Evolutionary conservation across 92 coral and sea anemone species (phyloP), one percentile per base, ranked within the genome.

Genomic region (Desmophyllum pertusum): DNA sequence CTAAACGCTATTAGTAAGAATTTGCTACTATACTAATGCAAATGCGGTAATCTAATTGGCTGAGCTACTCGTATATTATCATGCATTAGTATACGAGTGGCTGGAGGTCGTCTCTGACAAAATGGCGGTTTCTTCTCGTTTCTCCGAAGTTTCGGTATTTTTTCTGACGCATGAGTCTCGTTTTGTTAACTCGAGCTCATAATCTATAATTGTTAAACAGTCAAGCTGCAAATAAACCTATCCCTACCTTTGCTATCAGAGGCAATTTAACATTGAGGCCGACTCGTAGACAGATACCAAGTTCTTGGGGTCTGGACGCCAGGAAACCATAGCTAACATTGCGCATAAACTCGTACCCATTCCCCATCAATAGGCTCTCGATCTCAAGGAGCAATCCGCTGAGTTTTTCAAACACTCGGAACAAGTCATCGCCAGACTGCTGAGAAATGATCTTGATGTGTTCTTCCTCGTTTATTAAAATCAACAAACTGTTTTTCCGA

Each of bases 221-320:
- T 13, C 21, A 48, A 48, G 17, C 53, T 13, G 51, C 2, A 45
- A 45, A 0, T 25, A n/a, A 11, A 27, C 35, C 4, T 25, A 1
- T 70, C 15, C 70, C 27, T 75, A 84, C 91, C 79, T 88, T 45
- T n/a, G 40, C 70, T 27, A 85, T 73, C 3, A 65, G 72, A 38
- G 92, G 92, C 15, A 89, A 72, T 35, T 59, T 66, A 9, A 89
- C 79, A 59, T 73, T 85, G 68, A 85, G 67, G 43, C 92, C 85
- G 69, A 85, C 72, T 5, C 92, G 84, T 9, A 89, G 85, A 7
- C 86, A 78, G 57, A 89, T 85, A 23, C 92, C 92, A 64, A 86
- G 69, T 61, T 85, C 92, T 65, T 72, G 89, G 71, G 86, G 89
- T 61, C 82, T 79, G 62, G 92, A 89, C 51, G 79, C 84, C 68